phyloP scores from a whole-genome alignment of 2,888 invertebrate genomes.

The Crepidodera aurea region DNA sequence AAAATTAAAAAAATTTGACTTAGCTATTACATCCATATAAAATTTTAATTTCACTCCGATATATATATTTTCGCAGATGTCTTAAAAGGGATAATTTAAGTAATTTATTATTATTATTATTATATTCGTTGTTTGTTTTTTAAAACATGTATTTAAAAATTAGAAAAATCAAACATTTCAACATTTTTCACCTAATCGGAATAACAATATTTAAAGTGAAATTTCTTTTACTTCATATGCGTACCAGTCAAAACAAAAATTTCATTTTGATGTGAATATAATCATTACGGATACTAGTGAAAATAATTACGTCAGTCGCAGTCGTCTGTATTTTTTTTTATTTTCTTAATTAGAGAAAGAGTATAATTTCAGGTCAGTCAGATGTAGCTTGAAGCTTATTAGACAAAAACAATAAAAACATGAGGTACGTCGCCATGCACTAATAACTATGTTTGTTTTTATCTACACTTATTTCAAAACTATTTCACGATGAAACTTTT shows the following conservation, averaged over 20 bases:
- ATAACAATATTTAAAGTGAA: slow-evolving; percentile 6
- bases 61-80: too few relatives aligned
- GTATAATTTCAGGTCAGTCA: slow-evolving; percentile 22
- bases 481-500: too few relatives aligned
- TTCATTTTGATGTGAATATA: slow-evolving; percentile 6
- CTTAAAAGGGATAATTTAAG: too few relatives aligned
- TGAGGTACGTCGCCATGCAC: slow-evolving; percentile 15
- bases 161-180: background rate
- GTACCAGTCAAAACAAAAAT: background rate
- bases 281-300: background rate
- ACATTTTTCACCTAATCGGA: background rate
- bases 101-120: too few relatives aligned
- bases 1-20: too few relatives aligned
- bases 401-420: slow-evolving; percentile 4
- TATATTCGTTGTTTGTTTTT: too few relatives aligned
- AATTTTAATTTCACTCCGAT: too few relatives aligned
- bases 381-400: slow-evolving; percentile 13
- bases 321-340: slow-evolving; percentile 11
- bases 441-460: slow-evolving; percentile 1
- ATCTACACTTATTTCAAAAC: background rate
- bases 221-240: slow-evolving; percentile 2
- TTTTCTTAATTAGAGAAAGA: slow-evolving; percentile 15
- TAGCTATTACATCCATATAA: too few relatives aligned
- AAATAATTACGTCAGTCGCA: slow-evolving; percentile 11
- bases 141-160: too few relatives aligned